Base-by-base conservation (phyloP, 2,113 vertebrate genomes). In the Phalacrocorax pelagicus region DNA sequence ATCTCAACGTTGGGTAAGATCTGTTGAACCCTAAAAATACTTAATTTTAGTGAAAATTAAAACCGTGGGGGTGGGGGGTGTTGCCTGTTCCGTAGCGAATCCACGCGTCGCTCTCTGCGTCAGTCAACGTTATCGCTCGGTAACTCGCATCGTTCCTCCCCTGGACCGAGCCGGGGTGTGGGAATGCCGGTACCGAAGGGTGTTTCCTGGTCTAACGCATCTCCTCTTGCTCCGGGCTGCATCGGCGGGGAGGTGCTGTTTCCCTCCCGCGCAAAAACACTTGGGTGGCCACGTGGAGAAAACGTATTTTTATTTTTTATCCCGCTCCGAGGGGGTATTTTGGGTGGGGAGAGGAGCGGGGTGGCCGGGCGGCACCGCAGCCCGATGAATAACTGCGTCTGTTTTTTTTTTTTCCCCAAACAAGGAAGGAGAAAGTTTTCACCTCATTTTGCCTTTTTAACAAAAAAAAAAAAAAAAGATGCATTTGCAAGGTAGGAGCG, bases 41-140 rank as follows among this genome's bases (percentile, higher is more conserved):
- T 38, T 4, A 3, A 46, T 32, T 12, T 79, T 23, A 17, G 42
- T 5, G 36, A 32, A 52, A 36, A 38, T 10, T 38, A 38, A 38
- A 38, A 2, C 20, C 20, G 36, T 10, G 38, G 19, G 4, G 1
- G 62, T 6, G 40, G 1, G 11, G 30, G 22, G 4, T 18, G 62
- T 36, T 42, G 15, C 36, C 17, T 6, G 30, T 52, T 36, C 24
- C 3, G 4, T 11, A 15, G 54, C 29, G 10, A 34, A 59, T 8
- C 44, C 26, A 1, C 10, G 7, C 2, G 2, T 40, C 2, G 13
- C 59, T 6, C 1, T 30, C 36, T 3, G 11, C 23, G 73, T 36
- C 36, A 8, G 6, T 9, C 2, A 24, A 19, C 2, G 10, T 7
- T 22, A 18, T 27, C 5, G 9, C 26, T 6, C 2, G 5, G 5